Evolutionary conservation across 92 coral and sea anemone species (phyloP).

Genomic region (Anthopleura xanthogrammica): DNA sequence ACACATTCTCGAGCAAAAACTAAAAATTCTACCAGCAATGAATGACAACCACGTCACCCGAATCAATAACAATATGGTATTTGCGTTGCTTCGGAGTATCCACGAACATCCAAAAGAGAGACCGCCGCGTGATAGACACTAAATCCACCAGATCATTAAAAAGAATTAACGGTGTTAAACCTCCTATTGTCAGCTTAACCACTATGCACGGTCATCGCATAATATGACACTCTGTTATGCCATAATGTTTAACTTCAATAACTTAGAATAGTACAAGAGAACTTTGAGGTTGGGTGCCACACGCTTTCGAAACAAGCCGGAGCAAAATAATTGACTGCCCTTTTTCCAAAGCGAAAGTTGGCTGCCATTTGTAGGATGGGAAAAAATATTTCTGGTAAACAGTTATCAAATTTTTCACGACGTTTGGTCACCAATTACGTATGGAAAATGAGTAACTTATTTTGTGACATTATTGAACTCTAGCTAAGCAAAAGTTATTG

Average conservation of each 20-base stretch:
- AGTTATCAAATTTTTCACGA: no score
- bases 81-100: no score
- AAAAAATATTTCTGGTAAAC: no score
- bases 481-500: no score
- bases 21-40: background rate
- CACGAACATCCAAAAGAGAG: no score
- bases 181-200: background rate
- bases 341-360: no score
- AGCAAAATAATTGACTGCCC: no score
- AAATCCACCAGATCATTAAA: background rate
- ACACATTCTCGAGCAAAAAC: background rate
- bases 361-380: no score
- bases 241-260: background rate
- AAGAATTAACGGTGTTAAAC: background rate
- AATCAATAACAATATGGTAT: no score
- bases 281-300: background rate
- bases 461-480: no score
- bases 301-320: background rate
- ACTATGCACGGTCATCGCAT: background rate
- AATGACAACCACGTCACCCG: background rate
- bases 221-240: background rate
- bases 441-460: no score
- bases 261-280: background rate
- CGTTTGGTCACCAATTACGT: no score
- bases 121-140: background rate